Evolutionary conservation across 1,140 invertebrate species (phyloP).

Genomic region (Diuraphis noxia): DNA sequence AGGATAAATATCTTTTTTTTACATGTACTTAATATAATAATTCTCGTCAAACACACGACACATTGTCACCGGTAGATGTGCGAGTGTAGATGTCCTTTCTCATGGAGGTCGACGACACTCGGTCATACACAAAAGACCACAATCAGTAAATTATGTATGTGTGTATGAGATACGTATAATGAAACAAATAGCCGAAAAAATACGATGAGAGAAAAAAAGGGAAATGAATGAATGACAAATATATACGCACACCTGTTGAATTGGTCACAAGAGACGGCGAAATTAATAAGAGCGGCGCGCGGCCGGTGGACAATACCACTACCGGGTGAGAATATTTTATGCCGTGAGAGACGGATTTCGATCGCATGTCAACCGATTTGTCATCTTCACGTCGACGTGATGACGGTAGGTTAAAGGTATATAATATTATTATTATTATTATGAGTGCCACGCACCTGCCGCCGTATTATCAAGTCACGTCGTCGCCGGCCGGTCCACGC

Average conservation of each 20-base stretch:
- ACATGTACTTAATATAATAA: not conserved
- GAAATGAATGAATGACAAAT: slow-evolving; percentile 40
- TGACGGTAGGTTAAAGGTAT: not conserved
- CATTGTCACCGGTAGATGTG: slow-evolving; percentile 15
- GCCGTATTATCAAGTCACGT: not conserved
- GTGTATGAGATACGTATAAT: not conserved
- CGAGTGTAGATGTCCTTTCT: slow-evolving; percentile 32
- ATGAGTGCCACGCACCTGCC: slow-evolving; percentile 32
- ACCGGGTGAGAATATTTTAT: slow-evolving; percentile 45
- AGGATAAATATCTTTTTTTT: not conserved
- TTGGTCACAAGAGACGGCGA: slow-evolving; percentile 50
- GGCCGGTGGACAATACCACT: slow-evolving; percentile 44
- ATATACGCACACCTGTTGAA: slow-evolving; percentile 46
- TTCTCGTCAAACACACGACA: slow-evolving; percentile 4
- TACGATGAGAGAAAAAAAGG: slow-evolving; percentile 37
- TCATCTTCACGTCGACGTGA: slow-evolving; percentile 30
- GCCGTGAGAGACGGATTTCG: slow-evolving; percentile 52
- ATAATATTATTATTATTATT: no score
- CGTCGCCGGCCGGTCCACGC: not conserved
- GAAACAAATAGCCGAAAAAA: slow-evolving; percentile 44
- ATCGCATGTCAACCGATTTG: slow-evolving; percentile 50
- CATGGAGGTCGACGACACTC: slow-evolving; percentile 49
- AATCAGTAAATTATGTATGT: slow-evolving; percentile 17
- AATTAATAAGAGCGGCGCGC: slow-evolving; percentile 45
- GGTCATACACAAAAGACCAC: slow-evolving; percentile 39